A percentile compares a stretch with the other conserved stretches of the same genome.
Evolutionary conservation across 2,797 vertebrate genomes (phyloP).

Genomic region (Phoxinus dragarum): DNA sequence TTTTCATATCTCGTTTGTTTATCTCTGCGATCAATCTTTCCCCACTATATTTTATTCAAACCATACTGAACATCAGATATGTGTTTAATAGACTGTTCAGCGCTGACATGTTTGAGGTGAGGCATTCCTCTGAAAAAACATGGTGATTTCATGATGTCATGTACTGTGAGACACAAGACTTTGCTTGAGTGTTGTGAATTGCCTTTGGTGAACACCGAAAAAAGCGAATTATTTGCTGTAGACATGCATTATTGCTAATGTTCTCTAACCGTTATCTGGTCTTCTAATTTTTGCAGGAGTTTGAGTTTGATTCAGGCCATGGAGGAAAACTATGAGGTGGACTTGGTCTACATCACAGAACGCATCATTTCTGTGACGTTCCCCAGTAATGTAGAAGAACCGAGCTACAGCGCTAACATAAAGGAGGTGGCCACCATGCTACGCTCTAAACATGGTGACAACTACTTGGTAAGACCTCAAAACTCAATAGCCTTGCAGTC

Average conservation of each 20-base stretch:
- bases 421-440: constrained; percentile 97
- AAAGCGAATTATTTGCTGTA: not conserved
- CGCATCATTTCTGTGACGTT: constrained; percentile 96
- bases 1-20: constrained; percentile 66
- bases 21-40: constrained; percentile 60
- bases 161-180: constrained; percentile 34
- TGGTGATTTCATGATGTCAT: constrained; percentile 60
- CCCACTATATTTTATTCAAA: constrained; percentile 42
- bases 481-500: not conserved
- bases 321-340: constrained; percentile 95
- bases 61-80: constrained; percentile 52
- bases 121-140: constrained; percentile 21
- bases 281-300: constrained; percentile 76
- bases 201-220: not conserved
- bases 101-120: constrained; percentile 47
- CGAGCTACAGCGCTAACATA: constrained; percentile 90
- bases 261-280: not conserved
- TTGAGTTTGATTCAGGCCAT: constrained; percentile 82
- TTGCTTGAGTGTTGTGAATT: constrained; percentile 22
- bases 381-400: constrained; percentile 86
- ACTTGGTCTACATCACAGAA: constrained; percentile 97
- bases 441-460: constrained; percentile 94
- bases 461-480: constrained; percentile 85
- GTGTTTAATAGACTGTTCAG: constrained; percentile 51
- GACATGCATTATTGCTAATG: not conserved